phyloP scores from a whole-genome alignment of 2,888 invertebrate genomes.

The Meiosimyza decipiens region DNA sequence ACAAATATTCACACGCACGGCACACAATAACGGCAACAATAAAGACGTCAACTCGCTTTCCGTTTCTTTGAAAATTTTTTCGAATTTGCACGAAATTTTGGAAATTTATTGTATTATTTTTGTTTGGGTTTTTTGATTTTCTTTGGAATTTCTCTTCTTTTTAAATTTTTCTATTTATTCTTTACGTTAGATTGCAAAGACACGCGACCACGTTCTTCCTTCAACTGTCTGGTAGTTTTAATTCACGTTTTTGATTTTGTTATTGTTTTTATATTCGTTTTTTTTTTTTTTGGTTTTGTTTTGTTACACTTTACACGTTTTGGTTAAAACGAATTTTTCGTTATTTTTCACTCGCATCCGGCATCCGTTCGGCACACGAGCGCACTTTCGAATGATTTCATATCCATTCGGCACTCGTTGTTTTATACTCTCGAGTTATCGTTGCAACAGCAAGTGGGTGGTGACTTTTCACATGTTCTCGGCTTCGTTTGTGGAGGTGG shows the following conservation, averaged over 20 bases:
- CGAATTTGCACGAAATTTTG: no score
- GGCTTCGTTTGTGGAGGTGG: neutral
- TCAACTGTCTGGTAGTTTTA: no score
- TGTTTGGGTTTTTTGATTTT: no score
- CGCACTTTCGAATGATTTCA: conserved; percentile 23
- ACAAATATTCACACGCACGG: neutral
- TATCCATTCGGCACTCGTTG: conserved; percentile 26
- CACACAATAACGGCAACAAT: neutral
- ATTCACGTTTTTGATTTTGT: no score
- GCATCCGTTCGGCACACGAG: conserved; percentile 28
- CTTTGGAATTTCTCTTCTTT: no score
- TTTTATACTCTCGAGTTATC: conserved; percentile 27
- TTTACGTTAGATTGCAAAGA: no score
- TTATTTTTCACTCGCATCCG: neutral
- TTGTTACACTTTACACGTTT: no score
- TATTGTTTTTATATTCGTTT: no score
- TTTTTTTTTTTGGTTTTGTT: no score
- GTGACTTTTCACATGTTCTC: neutral
- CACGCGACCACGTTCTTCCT: no score
- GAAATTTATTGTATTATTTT: no score
- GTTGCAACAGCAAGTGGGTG: conserved; percentile 6
- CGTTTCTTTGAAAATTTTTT: neutral
- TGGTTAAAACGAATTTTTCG: neutral
- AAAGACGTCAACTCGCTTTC: conserved; percentile 15
- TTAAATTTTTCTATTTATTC: no score